Evolutionary conservation across 2,888 invertebrate species (phyloP).

Genomic region (Cantharis rufa): DNA sequence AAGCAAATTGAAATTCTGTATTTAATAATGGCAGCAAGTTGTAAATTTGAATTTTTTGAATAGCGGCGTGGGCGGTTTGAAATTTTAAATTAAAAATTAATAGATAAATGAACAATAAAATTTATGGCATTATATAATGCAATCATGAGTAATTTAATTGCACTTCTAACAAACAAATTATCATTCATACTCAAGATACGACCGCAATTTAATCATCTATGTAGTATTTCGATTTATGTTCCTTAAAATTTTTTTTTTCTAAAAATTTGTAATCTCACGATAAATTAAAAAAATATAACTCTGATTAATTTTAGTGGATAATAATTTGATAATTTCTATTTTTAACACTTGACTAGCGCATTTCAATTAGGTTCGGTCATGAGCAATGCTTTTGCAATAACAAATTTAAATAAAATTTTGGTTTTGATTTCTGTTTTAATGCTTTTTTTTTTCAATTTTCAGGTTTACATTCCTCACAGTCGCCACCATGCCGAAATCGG

Average conservation of each 20-base stretch:
- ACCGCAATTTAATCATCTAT: not conserved
- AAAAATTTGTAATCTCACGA: not conserved
- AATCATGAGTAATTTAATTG: not conserved
- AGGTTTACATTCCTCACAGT: conserved; percentile 15
- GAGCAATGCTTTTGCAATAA: not conserved
- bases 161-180: not conserved
- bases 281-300: not conserved
- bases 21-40: not conserved
- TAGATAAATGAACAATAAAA: not conserved
- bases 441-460: conserved; percentile 41
- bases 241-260: not conserved
- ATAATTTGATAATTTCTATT: not conserved
- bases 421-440: not conserved
- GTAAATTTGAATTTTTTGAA: not conserved
- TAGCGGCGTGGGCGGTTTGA: not conserved
- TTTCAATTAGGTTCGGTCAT: not conserved
- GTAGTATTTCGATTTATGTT: not conserved
- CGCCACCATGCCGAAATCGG: conserved; percentile 51
- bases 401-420: not conserved
- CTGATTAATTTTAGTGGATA: not conserved
- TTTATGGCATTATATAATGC: not conserved
- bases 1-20: too few species aligned
- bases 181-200: not conserved
- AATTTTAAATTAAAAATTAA: not conserved
- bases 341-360: not conserved